phyloP scores from a whole-genome alignment of 2,797 vertebrate genomes.

The Pantherophis alleghaniensis region DNA sequence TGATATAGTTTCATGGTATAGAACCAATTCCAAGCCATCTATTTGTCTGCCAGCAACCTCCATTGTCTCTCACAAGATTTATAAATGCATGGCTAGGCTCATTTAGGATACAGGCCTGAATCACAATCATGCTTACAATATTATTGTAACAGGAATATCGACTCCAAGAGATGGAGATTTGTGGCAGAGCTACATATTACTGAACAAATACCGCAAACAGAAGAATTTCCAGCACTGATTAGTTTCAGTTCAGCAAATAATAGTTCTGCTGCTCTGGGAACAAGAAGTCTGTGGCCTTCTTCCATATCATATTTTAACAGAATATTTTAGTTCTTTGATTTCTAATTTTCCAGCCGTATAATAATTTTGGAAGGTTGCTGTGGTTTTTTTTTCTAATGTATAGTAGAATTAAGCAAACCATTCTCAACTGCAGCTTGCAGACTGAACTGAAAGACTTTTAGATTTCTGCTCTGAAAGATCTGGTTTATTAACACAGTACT shows the following conservation, averaged over 20 bases:
- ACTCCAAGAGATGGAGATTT: background rate
- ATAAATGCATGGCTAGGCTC: background rate
- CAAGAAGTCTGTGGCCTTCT: background rate
- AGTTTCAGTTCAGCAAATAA: constrained; percentile 19
- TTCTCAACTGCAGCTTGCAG: background rate
- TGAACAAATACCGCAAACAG: background rate
- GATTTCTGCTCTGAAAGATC: constrained; percentile 1
- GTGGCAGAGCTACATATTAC: background rate
- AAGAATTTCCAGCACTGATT: background rate
- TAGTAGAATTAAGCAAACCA: constrained; percentile 3
- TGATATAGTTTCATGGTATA: background rate
- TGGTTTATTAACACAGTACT: background rate
- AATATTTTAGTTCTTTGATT: constrained; percentile 11
- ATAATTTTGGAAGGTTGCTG: constrained; percentile 6
- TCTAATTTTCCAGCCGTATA: constrained; percentile 10
- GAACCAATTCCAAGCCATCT: background rate
- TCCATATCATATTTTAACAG: background rate
- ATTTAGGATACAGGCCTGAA: background rate
- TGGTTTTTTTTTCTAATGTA: background rate
- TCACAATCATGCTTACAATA: background rate
- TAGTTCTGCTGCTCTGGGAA: background rate
- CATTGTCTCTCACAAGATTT: background rate
- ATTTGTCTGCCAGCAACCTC: background rate
- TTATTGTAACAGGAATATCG: background rate
- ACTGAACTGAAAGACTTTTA: background rate